Conservation (phyloP, 2,797 vertebrate genomes). For the Acanthopagrus latus region DNA sequence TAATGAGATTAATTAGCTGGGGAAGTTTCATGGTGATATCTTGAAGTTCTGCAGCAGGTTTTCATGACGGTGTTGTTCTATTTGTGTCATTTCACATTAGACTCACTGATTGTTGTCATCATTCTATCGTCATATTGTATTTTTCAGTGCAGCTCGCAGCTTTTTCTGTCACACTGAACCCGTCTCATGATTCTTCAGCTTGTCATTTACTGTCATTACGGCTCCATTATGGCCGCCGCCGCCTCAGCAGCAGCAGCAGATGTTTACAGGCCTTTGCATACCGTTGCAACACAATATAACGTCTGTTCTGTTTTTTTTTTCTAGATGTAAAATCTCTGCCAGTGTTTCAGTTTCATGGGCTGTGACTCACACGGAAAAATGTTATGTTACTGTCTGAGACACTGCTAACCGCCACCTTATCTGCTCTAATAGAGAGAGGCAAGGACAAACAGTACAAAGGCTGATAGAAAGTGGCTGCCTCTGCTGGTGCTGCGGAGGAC, state of each 20-base stretch:
- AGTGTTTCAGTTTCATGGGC: constrained; percentile 21
- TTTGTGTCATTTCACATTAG: neutral
- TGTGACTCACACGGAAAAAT: constrained; percentile 54
- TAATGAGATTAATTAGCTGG: no score
- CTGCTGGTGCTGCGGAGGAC: constrained; percentile 56
- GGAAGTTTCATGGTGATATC: no score
- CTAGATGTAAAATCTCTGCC: neutral
- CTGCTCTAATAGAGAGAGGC: constrained; percentile 54
- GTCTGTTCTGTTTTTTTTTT: neutral
- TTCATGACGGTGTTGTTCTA: no score
- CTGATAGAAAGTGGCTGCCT: constrained; percentile 58
- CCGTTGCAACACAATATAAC: neutral
- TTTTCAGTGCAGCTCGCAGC: neutral
- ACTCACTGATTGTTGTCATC: neutral
- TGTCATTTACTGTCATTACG: neutral
- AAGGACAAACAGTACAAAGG: constrained; percentile 76
- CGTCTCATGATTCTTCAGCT: neutral
- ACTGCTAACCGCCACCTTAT: constrained; percentile 49
- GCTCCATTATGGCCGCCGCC: neutral
- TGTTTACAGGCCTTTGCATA: neutral
- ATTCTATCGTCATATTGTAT: neutral
- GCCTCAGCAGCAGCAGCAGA: no score
- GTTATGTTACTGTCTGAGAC: constrained; percentile 53
- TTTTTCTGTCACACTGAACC: neutral
- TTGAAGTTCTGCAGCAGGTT: no score